Evolutionary conservation across 2,113 vertebrate genomes (phyloP), one percentile per base, ranked within the genome.

Genomic region (Ciconia stormi): DNA sequence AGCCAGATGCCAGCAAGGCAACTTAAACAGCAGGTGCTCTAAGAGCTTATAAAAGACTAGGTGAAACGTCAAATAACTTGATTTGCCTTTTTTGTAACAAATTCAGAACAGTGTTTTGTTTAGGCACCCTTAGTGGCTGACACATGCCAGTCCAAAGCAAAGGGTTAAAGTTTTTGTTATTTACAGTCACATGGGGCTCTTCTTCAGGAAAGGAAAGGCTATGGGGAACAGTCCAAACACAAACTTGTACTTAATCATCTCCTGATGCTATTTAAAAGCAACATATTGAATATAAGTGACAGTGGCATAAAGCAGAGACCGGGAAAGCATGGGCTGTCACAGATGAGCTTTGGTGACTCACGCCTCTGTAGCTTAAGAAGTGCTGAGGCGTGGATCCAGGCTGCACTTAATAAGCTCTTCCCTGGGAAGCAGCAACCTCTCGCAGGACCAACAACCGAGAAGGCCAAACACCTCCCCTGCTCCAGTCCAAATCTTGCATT

Each of bases 1-100:
- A 92, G 65, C 44, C 81, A 76, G 65, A 47, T 91, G 93, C 65
- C 89, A 97, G 61, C 67, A 89, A 63, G 52, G 79, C 86, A 94
- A 62, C 83, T 82, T 93, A 92, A 76, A 87, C 11, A 83, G 30
- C n/a, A 85, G 3, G 52, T 40, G 13, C 22, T 87, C 56, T 22
- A 85, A 40, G 44, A 72, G 65, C 32, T 56, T 87, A n/a, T 55
- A 34, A 88, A 86, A 93, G 42, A 66, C 46, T 58, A 58, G 26
- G 47, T 81, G 46, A 91, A 87, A 87, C 40, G 32, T 74, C 65
- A 91, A 42, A 58, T 78, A 82, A 91, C 27, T 67, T 22, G 36
- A 47, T 40, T 87, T 76, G 34, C 27, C 44, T 53, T 83, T 80
- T 65, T 23, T 62, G 40, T n/a, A 61, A 76, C 34, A 79, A 91